Percentiles rank a stretch among this genome's conserved stretches.
These are phyloP conservation scores for Caerostris extrusa DNA, from an alignment of 1,140 invertebrate genomes.

Conservation along the genomic window DNA sequence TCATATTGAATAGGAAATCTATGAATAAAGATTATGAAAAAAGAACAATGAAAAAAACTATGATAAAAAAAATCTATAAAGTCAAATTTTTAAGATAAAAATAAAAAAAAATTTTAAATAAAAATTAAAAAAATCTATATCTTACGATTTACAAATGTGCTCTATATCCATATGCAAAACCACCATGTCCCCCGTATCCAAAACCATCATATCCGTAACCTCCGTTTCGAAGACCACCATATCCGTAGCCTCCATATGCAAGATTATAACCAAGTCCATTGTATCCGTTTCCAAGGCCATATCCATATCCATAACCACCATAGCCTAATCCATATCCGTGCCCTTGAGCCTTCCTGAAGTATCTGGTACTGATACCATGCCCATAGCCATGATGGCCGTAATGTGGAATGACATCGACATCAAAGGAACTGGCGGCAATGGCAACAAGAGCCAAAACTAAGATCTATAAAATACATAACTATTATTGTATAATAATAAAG, in stretches of 20 bases:
- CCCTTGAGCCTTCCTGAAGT: constrained; percentile 51
- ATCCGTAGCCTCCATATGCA: constrained; percentile 50
- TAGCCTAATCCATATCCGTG: constrained; percentile 17
- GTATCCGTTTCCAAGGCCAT: background rate
- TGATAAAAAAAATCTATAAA: too few relatives aligned
- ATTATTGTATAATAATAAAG: too few relatives aligned
- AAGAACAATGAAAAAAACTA: too few relatives aligned
- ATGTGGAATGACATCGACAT: constrained; percentile 54
- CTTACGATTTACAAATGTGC: background rate
- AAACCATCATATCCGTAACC: constrained; percentile 29
- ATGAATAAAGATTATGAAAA: too few relatives aligned
- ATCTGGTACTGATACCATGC: constrained; percentile 48
- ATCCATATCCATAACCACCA: constrained; percentile 16
- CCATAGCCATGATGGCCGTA: constrained; percentile 51
- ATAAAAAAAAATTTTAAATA: too few relatives aligned
- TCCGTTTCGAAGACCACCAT: background rate
- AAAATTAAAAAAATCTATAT: background rate
- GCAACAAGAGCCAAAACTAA: constrained; percentile 41
- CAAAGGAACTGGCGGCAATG: background rate
- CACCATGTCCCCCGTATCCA: background rate
- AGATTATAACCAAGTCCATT: background rate
- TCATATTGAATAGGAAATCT: too few relatives aligned
- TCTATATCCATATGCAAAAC: constrained; percentile 2
- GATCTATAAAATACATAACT: background rate
- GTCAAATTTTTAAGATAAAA: too few relatives aligned